Evolutionary conservation across 2,888 invertebrate species (phyloP), one percentile per base, ranked within the genome.

Genomic region (Papilio demoleus): DNA sequence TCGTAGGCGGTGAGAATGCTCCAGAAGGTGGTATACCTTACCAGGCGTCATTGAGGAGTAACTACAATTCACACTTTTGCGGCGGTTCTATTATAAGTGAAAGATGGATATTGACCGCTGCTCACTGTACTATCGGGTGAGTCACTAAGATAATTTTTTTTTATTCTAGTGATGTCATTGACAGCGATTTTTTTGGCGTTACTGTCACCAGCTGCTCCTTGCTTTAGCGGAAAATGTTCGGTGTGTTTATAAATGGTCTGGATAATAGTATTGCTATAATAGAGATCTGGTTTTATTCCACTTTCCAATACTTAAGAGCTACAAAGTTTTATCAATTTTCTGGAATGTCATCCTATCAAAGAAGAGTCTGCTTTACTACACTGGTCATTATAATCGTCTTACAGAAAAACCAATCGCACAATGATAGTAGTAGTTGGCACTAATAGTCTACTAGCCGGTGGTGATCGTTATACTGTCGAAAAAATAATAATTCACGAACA

Each of bases 51-150:
- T 69, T 93, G 40, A 80, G 92, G 61, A 83, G 73, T 58, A 1
- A 80, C 0, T 75, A 81, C 14, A 81, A 84, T 73, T 81, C 88
- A 0, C 90, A 90, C 72, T 89, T 90, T 77, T 93, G 93, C 70
- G 93, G 93, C 0, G 93, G 92, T 1, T 84, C 88, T 14, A 85
- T 93, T 14, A 66, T 93, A 63, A 90, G 76, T 70, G 73, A 79
- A 5, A 77, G 87, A 76, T 93, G 91, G 88, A 82, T 93, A 17
- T 71, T 93, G 31, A 93, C 93, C 1, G 93, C 93, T 0, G 93
- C 92, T 0, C 93, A 93, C 73, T 93, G 93, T 68, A 85, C 93
- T 72, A 72, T 78, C 8, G 83, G 87, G 93, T 92, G 77, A 81
- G 62, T 42, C 8, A 4, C 2, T 60, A 14, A 8, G 11, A 5